Conservation (phyloP, 2,797 vertebrate genomes). For the Danio albolineatus region DNA sequence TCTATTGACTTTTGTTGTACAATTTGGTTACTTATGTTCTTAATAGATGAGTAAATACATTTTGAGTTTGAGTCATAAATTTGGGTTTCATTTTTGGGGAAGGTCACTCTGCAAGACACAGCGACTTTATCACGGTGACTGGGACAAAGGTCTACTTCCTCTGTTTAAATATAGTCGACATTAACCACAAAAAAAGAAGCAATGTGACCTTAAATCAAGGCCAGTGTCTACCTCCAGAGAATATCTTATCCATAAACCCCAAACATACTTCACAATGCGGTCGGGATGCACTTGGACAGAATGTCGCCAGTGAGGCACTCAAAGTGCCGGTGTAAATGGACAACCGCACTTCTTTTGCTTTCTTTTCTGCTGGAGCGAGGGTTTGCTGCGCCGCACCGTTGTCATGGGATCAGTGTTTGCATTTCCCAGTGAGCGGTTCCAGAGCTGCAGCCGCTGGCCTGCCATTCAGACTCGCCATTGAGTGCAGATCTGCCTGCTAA, state of each 20-base stretch:
- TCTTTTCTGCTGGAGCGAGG: conserved; percentile 58
- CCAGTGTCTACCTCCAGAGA: conserved; percentile 1
- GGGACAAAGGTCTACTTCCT: conserved; percentile 11
- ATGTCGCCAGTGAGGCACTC: conserved; percentile 36
- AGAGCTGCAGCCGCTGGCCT: conserved; percentile 74
- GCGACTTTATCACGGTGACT: conserved; percentile 35
- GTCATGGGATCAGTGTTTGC: conserved; percentile 84
- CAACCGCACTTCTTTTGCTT: conserved; percentile 49
- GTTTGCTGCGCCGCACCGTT: conserved; percentile 73
- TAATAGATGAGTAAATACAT: too few species aligned
- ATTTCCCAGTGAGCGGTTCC: conserved; percentile 81
- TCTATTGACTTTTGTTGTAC: too few species aligned
- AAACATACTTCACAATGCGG: conserved; percentile 51
- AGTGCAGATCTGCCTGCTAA: conserved; percentile 71
- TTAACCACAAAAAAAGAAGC: conserved; percentile 9
- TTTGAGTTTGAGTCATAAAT: background rate
- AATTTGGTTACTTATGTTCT: too few species aligned
- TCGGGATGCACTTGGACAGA: conserved; percentile 33
- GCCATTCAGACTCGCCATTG: conserved; percentile 78
- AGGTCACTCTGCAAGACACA: conserved; percentile 19
- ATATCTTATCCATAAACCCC: conserved; percentile 19
- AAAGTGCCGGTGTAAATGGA: conserved; percentile 39
- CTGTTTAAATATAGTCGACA: conserved; percentile 15
- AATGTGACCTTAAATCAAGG: conserved; percentile 12
- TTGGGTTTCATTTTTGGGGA: background rate